A percentile compares a stretch with the other conserved stretches of the same genome.
These are phyloP conservation scores for Chrysina gloriosa DNA, from an alignment of 2,888 invertebrate species.

Conservation along the genomic window DNA sequence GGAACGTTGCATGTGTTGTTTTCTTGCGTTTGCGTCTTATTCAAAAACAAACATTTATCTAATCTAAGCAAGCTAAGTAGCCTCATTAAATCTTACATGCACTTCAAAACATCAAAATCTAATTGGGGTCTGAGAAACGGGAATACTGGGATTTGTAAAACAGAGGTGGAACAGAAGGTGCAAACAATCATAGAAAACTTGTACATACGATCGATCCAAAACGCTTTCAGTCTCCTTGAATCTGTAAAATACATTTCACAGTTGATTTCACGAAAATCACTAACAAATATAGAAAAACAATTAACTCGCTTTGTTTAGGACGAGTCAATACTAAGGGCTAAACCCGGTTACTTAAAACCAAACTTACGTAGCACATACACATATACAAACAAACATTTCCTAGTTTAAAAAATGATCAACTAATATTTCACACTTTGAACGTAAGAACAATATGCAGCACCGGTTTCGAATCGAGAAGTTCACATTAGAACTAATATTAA, in stretches of 20 bases:
- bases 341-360: too few species aligned
- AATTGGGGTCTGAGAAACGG: conserved; percentile 16
- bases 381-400: too few species aligned
- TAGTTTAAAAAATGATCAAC: too few species aligned
- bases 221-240: conserved; percentile 87
- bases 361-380: too few species aligned
- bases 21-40: conserved; percentile 8
- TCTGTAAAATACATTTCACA: conserved; percentile 72
- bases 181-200: conserved; percentile 64
- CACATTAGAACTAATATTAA: too few species aligned
- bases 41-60: conserved; percentile 15
- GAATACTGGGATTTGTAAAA: conserved; percentile 1
- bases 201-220: conserved; percentile 87
- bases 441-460: too few species aligned
- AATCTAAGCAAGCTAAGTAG: conserved; percentile 32
- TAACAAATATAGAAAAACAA: conserved; percentile 36
- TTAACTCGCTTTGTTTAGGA: too few species aligned
- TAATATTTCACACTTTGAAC: too few species aligned
- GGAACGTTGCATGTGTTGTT: background rate
- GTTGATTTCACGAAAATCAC: conserved; percentile 24
- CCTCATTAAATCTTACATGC: conserved; percentile 28
- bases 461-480: too few species aligned
- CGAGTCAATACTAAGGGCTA: too few species aligned
- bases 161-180: conserved; percentile 3
- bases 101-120: conserved; percentile 33